Conservation (phyloP, 2,113 vertebrate genomes). For the Periophthalmus modestus region DNA sequence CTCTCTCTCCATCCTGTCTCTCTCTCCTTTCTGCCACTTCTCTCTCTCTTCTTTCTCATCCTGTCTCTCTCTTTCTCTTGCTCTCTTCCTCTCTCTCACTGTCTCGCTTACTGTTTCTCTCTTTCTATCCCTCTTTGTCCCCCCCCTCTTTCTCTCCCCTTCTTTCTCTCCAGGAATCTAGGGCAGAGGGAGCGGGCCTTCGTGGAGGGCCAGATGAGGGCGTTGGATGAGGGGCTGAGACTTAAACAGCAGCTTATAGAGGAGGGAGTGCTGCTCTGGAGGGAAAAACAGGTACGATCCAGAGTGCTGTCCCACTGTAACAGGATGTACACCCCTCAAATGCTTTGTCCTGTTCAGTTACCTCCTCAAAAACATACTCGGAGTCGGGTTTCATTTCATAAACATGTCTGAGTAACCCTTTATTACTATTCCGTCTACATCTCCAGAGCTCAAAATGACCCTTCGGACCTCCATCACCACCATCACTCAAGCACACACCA, state of each 20-base stretch:
- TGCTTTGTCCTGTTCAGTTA: not conserved
- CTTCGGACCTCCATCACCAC: not conserved
- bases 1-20: no score
- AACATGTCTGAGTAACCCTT: no score
- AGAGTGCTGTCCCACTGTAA: not conserved
- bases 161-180: conserved; percentile 67
- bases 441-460: no score
- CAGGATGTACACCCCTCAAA: not conserved
- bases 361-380: no score
- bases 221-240: conserved; percentile 69
- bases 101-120: no score
- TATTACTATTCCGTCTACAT: no score
- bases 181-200: conserved; percentile 72
- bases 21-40: no score
- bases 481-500: not conserved
- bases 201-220: conserved; percentile 74
- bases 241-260: conserved; percentile 75
- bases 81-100: no score
- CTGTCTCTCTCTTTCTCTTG: no score
- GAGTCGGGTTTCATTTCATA: no score
- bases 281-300: conserved; percentile 71
- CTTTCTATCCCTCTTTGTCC: no score
- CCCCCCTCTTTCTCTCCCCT: conserved; percentile 11
- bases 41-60: no score
- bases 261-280: conserved; percentile 74